A percentile compares a stretch with the other conserved stretches of the same genome.
phyloP scores from a whole-genome alignment of 2,797 vertebrate genomes.

The Lycodopsis pacificus region DNA sequence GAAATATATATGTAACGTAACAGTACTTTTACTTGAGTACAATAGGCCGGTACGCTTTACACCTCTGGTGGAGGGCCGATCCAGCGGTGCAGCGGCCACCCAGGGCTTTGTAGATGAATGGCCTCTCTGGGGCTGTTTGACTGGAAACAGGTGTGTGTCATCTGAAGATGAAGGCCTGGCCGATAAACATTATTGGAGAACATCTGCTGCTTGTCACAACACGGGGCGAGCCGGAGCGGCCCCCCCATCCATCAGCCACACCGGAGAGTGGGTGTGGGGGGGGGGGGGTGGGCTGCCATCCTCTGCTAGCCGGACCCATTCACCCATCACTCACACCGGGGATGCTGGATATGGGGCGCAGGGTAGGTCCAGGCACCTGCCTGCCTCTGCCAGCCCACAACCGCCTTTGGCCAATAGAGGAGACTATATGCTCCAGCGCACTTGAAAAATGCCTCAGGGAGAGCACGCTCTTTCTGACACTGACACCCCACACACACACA shows the following conservation, averaged over 20 bases:
- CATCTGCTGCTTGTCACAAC: slow-evolving; percentile 90
- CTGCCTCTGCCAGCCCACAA: slow-evolving; percentile 54
- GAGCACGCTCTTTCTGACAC: slow-evolving; percentile 26
- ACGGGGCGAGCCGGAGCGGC: slow-evolving; percentile 60
- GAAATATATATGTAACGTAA: background rate
- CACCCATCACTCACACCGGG: slow-evolving; percentile 77
- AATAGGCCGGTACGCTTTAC: background rate
- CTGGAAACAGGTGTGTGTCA: slow-evolving; percentile 88
- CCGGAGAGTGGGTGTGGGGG: slow-evolving; percentile 46
- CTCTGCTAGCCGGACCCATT: slow-evolving; percentile 41
- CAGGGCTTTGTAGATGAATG: slow-evolving; percentile 77
- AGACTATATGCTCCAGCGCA: slow-evolving; percentile 71
- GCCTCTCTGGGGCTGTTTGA: slow-evolving; percentile 79
- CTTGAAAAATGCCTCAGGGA: slow-evolving; percentile 78
- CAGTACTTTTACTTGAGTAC: background rate
- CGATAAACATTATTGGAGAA: slow-evolving; percentile 90
- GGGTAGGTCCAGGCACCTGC: slow-evolving; percentile 76
- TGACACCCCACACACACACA: slow-evolving; percentile 24
- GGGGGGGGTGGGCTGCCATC: slow-evolving; percentile 28
- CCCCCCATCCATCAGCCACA: slow-evolving; percentile 83
- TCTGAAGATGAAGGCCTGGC: slow-evolving; percentile 82
- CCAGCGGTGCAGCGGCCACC: slow-evolving; percentile 76
- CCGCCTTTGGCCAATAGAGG: slow-evolving; percentile 50
- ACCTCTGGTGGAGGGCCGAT: slow-evolving; percentile 13
- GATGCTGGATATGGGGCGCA: slow-evolving; percentile 56